Evolutionary conservation across 2,113 vertebrate species (phyloP), one percentile per base, ranked within the genome.

Genomic region (Callionymus lyra): DNA sequence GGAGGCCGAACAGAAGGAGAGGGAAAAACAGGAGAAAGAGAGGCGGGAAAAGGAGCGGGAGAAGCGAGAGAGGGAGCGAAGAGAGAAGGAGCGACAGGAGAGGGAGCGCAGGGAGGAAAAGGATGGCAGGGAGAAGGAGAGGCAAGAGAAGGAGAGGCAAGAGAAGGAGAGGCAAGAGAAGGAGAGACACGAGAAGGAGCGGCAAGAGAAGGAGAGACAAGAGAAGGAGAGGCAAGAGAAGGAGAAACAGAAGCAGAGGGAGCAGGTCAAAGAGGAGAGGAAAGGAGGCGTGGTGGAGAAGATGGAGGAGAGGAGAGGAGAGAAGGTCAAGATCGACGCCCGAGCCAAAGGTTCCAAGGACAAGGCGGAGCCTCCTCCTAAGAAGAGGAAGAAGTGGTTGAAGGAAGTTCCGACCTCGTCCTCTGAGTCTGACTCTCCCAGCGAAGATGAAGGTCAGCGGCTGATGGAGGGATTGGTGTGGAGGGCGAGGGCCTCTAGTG

Each of bases 291-390:
- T 36, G 14, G 6, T 21, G 6, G 48, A 49, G 39, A 6, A 37
- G 17, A 68, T 48, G 48, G 52, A 66, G 50, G 61, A 57, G 21
- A 68, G 56, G 31, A 58, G 48, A 56, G 31, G 31, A 65, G 44
- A 51, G 47, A 55, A 64, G n/a, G 51, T 55, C 53, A 59, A 49
- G 56, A 35, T 39, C 14, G 55, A 43, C n/a, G 12, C 48, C 51
- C 90, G 87, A 70, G 61, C 80, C 64, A 71, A 56, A 35, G 47
- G 46, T 0, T 13, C 74, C 6, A 88, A 87, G 58, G 85, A 86
- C 36, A 89, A 88, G 64, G 86, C 85, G 0, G 86, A 89, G 50
- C 87, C 88, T 0, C 89, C 89, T 2, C 87, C 84, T 0, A 90
- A 90, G 69, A 57, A 53, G 46, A 59, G 55, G 41, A 59, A 53